Percentiles rank a stretch among this genome's conserved stretches.
Evolutionary conservation across 2,797 vertebrate genomes (phyloP).

Genomic region (Tympanoctomys barrerae): DNA sequence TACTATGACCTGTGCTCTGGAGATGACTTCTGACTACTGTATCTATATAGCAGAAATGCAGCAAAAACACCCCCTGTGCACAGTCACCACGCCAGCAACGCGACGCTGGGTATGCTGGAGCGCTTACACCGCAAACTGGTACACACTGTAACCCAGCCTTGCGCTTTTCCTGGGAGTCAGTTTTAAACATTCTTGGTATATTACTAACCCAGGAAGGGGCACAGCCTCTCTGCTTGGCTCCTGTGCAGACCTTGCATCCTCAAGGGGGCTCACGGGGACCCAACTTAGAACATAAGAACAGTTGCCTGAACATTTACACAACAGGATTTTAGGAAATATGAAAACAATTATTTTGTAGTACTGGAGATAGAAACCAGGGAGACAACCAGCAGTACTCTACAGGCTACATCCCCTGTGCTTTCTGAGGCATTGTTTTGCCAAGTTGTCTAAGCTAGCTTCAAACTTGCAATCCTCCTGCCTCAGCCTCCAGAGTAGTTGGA

Average conservation of each 20-base stretch:
- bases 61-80: too few relatives aligned
- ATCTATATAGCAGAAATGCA: not conserved
- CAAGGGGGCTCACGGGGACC: not conserved
- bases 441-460: not conserved
- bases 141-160: not conserved
- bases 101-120: not conserved
- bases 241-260: not conserved
- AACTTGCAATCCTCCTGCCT: not conserved
- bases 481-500: not conserved
- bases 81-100: not conserved
- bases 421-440: not conserved
- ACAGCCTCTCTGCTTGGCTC: not conserved
- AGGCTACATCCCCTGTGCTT: not conserved
- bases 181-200: not conserved
- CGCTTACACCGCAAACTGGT: not conserved
- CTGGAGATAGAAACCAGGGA: not conserved
- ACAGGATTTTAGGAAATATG: not conserved
- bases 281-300: not conserved
- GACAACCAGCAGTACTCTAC: not conserved
- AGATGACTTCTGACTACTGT: not conserved
- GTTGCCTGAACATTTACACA: not conserved
- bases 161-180: not conserved
- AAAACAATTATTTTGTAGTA: not conserved
- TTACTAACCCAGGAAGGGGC: not conserved
- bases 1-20: not conserved